Base-by-base conservation (phyloP, 2,888 invertebrate genomes). In the Eupithecia insigniata region DNA sequence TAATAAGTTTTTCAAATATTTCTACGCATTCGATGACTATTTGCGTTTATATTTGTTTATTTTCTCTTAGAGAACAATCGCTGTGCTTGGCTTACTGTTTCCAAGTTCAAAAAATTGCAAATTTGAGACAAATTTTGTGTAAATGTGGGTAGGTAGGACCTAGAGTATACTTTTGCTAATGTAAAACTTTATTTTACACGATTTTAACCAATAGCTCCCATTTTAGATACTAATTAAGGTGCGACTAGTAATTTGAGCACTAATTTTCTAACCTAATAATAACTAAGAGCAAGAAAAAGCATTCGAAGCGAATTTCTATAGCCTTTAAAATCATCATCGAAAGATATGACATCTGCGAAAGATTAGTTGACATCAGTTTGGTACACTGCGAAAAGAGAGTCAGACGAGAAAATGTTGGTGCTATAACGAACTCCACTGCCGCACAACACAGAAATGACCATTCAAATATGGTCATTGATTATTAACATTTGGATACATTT, bases 221-320 rank as follows among this genome's bases (percentile, higher is more conserved):
- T 58, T 58, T 28, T 16, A 36, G 10, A 62, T 30, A 30, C 5
- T 12, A 28, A 64, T 34, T 32, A 64, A 39, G 34, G 22, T 39
- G 28, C 14, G 66, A 70, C 70, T 66, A 66, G 60, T 75, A 75
- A 73, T 79, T 84, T 84, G 83, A 84, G 82, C 82, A 83, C 81
- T 83, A 82, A 79, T 60, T 77, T 65, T 76, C 69, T 76, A 74
- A 46, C 70, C 67, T 68, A 70, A 64, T 51, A 73, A 74, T 67
- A 69, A 66, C 34, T 39, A 62, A 69, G 12, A 72, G 65, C 68
- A 32, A 36, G 16, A 16, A 66, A 18, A 66, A 60, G 32, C 43
- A 39, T 66, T 51, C 51, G 1, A 72, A 34, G 22, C 61, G 55
- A 8, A 68, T 66, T 69, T 66, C 32, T 67, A 67, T 66, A 66